Evolutionary conservation across 1,140 invertebrate species (phyloP).

Genomic region (Nomia melanderi): DNA sequence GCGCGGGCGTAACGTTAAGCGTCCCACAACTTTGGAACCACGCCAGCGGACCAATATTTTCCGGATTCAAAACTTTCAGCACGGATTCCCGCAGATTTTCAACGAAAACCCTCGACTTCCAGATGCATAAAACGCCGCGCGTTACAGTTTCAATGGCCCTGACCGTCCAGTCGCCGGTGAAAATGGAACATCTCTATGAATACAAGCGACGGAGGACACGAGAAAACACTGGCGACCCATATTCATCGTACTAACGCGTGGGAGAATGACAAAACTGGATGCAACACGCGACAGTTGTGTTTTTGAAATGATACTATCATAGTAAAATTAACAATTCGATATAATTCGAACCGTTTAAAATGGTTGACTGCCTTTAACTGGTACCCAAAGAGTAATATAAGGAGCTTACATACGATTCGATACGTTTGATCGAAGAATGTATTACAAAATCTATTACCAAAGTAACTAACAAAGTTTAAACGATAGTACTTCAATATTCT

Average conservation of each 20-base stretch:
- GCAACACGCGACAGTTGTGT: not conserved
- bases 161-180: slow-evolving; percentile 31
- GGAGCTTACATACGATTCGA: no score
- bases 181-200: slow-evolving; percentile 43
- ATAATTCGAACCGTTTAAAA: no score
- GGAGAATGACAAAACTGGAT: not conserved
- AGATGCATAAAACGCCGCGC: not conserved
- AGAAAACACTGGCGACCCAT: slow-evolving; percentile 16
- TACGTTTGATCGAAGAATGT: no score
- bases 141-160: slow-evolving; percentile 39
- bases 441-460: no score
- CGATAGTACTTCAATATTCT: no score
- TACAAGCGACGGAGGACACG: slow-evolving; percentile 3
- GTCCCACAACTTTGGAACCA: not conserved
- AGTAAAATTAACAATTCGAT: no score
- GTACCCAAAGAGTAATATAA: no score
- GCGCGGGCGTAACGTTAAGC: not conserved
- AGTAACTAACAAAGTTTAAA: no score
- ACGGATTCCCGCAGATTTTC: not conserved
- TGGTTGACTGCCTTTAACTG: no score
- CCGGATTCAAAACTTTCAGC: slow-evolving; percentile 4
- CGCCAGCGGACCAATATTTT: slow-evolving; percentile 11
- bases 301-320: not conserved
- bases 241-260: slow-evolving; percentile 31
- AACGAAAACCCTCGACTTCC: no score